Evolutionary conservation across 2,888 invertebrate genomes (phyloP).

Genomic region (Lepas anatifera): DNA sequence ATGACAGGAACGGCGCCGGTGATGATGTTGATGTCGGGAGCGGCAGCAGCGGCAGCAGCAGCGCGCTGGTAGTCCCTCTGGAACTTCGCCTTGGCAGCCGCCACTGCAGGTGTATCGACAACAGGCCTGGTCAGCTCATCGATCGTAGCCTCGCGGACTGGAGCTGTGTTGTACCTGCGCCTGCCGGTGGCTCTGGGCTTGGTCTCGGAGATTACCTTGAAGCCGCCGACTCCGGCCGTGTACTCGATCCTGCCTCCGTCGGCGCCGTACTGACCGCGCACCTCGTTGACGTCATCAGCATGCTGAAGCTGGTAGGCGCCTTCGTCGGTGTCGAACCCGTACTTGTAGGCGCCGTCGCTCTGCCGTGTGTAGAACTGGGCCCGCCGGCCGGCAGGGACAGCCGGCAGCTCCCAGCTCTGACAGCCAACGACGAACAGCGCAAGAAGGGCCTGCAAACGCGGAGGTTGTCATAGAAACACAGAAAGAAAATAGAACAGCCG

Average conservation of each 20-base stretch:
- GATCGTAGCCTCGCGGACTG: background rate
- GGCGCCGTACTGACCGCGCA: slow-evolving; percentile 43
- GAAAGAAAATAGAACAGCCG: no score
- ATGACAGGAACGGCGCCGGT: no score
- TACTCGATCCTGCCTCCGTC: slow-evolving; percentile 50
- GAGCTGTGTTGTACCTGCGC: slow-evolving; percentile 14
- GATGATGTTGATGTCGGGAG: no score
- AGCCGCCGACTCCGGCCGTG: slow-evolving; percentile 64
- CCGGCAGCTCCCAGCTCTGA: slow-evolving; percentile 31
- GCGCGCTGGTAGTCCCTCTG: background rate
- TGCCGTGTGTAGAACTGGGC: slow-evolving; percentile 34
- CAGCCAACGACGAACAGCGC: background rate
- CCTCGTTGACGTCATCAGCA: slow-evolving; percentile 51
- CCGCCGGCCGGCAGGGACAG: slow-evolving; percentile 30
- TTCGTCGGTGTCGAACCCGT: slow-evolving; percentile 55
- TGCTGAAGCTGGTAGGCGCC: slow-evolving; percentile 52
- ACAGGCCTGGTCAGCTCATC: background rate
- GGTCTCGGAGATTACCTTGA: slow-evolving; percentile 50
- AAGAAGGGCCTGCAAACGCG: background rate
- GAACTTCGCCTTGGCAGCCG: background rate
- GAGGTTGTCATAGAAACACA: no score
- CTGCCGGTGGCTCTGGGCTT: slow-evolving; percentile 17
- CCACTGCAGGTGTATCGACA: background rate
- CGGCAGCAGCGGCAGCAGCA: background rate
- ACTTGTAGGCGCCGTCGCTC: slow-evolving; percentile 58